phyloP scores from a whole-genome alignment of 2,797 vertebrate genomes.

The Spinus pinus region DNA sequence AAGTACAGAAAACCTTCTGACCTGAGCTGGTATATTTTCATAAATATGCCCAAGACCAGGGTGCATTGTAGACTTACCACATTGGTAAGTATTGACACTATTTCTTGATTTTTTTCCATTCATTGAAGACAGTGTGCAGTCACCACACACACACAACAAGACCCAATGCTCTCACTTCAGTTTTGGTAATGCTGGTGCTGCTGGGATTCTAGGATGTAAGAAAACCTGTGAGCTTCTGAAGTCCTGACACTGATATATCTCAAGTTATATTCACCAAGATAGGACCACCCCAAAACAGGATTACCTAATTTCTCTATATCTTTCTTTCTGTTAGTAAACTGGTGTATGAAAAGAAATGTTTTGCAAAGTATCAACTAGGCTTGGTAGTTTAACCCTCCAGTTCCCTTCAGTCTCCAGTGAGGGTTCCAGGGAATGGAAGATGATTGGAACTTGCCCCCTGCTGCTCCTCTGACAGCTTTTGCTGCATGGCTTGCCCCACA shows the following conservation, averaged over 20 bases:
- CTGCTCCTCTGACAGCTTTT: background rate
- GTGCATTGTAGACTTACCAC: background rate
- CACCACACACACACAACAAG: background rate
- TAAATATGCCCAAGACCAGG: background rate
- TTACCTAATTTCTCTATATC: background rate
- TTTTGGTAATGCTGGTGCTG: background rate
- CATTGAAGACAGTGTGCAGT: background rate
- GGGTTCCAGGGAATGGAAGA: background rate
- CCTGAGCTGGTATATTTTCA: rapidly evolving
- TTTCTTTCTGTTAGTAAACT: background rate
- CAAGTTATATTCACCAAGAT: background rate
- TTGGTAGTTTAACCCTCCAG: background rate
- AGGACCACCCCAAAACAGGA: background rate
- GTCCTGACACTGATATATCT: rapidly evolving
- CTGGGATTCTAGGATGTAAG: background rate
- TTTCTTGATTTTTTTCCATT: background rate
- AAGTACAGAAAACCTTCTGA: background rate
- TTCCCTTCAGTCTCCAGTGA: background rate
- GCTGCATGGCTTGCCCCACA: background rate
- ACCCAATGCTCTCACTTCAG: too few relatives aligned
- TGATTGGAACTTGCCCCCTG: background rate
- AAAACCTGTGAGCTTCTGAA: background rate
- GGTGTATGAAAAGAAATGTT: background rate
- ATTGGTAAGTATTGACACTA: background rate
- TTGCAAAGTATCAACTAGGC: background rate